A percentile compares a stretch with the other conserved stretches of the same genome.
Evolutionary conservation across 30 jellyfish, hydroid and myxozoan species (phyloP).

Genomic region (Mastigias papua): DNA sequence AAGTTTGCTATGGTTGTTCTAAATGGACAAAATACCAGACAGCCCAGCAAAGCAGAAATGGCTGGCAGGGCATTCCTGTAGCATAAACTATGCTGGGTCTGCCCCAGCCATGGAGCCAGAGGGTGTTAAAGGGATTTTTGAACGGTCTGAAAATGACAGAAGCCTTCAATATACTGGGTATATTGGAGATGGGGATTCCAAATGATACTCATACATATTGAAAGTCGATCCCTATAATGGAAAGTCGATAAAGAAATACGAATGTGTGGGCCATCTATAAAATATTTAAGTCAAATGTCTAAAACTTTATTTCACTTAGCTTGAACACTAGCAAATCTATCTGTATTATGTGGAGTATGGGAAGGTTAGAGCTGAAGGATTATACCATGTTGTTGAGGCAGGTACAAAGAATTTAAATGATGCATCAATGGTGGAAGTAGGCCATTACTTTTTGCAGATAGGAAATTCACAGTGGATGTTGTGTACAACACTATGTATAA

Average conservation of each 20-base stretch:
- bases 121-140: background rate
- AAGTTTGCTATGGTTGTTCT: conserved; percentile 21
- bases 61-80: background rate
- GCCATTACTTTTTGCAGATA: too few relatives aligned
- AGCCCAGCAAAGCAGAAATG: background rate
- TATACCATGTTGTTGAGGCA: too few relatives aligned
- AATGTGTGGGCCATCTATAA: background rate
- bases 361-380: too few relatives aligned
- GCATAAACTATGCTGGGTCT: background rate
- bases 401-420: too few relatives aligned
- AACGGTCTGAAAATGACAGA: background rate
- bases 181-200: background rate
- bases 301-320: too few relatives aligned
- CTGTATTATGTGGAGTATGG: too few relatives aligned
- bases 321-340: too few relatives aligned
- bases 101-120: background rate
- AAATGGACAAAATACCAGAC: background rate
- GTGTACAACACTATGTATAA: too few relatives aligned
- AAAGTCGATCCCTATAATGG: background rate
- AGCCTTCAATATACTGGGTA: background rate
- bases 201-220: background rate
- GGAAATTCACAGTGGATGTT: too few relatives aligned
- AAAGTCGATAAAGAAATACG: background rate
- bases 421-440: too few relatives aligned
- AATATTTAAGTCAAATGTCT: too few relatives aligned